Evolutionary conservation across 2,888 invertebrate genomes (phyloP).

Genomic region (Lysandra coridon): DNA sequence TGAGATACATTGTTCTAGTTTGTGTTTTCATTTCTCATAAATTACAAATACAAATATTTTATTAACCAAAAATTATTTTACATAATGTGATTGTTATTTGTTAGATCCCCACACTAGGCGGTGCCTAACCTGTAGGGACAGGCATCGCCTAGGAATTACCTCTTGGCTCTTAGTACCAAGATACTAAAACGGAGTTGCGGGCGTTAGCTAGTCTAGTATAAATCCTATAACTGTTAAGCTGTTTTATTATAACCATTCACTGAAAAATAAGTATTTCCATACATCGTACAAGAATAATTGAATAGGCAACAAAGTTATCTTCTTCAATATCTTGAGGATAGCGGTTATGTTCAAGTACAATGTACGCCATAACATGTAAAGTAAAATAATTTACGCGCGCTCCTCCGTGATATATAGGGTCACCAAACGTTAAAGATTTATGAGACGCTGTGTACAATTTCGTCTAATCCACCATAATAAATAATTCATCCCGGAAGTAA

Average conservation of each 20-base stretch:
- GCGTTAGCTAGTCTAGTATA: background rate
- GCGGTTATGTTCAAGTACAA: background rate
- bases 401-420: slow-evolving; percentile 16
- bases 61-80: no score
- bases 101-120: no score
- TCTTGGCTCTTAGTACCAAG: no score
- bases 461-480: background rate
- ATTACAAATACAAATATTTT: background rate
- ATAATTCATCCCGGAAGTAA: background rate
- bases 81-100: no score
- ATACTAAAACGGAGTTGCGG: background rate
- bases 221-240: background rate
- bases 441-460: background rate
- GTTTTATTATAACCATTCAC: background rate
- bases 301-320: slow-evolving; percentile 2
- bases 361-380: slow-evolving; percentile 2
- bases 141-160: no score
- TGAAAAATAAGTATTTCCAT: background rate
- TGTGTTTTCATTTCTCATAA: background rate
- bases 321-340: background rate
- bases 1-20: background rate
- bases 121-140: no score
- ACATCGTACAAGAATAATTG: slow-evolving; percentile 1
- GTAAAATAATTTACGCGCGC: slow-evolving; percentile 12
- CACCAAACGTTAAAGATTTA: background rate